A percentile compares a stretch with the other conserved stretches of the same genome.
Evolutionary conservation across 2,888 invertebrate species (phyloP).

Genomic region (Watsonalla cultraria): DNA sequence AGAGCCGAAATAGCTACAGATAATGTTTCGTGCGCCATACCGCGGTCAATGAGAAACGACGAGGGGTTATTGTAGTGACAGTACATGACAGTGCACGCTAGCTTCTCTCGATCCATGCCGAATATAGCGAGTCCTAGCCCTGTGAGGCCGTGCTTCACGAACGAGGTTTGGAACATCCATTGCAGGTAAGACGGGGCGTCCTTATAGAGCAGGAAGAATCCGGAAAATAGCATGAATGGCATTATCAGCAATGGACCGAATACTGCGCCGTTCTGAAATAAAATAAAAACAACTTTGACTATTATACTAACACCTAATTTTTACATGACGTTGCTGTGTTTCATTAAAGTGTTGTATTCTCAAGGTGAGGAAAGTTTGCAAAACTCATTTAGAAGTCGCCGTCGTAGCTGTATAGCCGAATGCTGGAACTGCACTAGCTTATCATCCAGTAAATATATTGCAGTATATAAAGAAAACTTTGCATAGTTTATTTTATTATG

Average conservation of each 20-base stretch:
- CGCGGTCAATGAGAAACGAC: constrained; percentile 86
- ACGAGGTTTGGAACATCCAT: constrained; percentile 94
- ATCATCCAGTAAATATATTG: too few species aligned
- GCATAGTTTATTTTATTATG: too few species aligned
- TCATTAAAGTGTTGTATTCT: too few species aligned
- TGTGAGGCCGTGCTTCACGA: constrained; percentile 92
- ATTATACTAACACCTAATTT: too few species aligned
- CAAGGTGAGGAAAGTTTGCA: too few species aligned
- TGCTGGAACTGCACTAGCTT: too few species aligned
- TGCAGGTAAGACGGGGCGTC: constrained; percentile 88
- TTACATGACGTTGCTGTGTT: too few species aligned
- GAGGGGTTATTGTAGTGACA: constrained; percentile 86
- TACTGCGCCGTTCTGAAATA: constrained; percentile 89
- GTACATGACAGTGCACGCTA: constrained; percentile 86
- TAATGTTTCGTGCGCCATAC: constrained; percentile 83
- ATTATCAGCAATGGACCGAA: constrained; percentile 92
- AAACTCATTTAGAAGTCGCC: too few species aligned
- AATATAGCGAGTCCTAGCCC: constrained; percentile 90
- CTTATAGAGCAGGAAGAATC: constrained; percentile 91
- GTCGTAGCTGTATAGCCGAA: too few species aligned
- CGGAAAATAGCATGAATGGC: constrained; percentile 94
- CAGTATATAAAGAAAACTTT: too few species aligned
- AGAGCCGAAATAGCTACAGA: constrained; percentile 82
- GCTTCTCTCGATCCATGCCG: constrained; percentile 86
- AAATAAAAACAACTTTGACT: constrained; percentile 9